A percentile compares a stretch with the other conserved stretches of the same genome.
phyloP scores from a whole-genome alignment of 2,888 invertebrate genomes.

The Mechanitis messenoides region DNA sequence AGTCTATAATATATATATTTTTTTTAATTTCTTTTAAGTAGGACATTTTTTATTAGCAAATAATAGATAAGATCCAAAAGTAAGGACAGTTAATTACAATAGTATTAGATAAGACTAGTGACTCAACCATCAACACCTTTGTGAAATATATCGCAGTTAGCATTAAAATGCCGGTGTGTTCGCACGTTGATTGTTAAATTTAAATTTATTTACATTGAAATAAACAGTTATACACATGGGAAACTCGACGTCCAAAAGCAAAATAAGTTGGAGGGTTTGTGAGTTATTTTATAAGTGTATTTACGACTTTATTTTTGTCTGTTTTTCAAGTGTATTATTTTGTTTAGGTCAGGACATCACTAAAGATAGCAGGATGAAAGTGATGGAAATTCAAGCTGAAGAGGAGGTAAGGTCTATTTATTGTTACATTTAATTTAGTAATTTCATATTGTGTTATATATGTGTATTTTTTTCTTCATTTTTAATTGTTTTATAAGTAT shows the following conservation, averaged over 20 bases:
- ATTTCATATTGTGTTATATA: too few species aligned
- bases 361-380: slow-evolving; percentile 72
- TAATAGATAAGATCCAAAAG: slow-evolving; percentile 1
- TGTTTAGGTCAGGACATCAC: slow-evolving; percentile 72
- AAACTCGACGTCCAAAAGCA: slow-evolving; percentile 51
- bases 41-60: neutral
- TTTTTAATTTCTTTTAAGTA: neutral
- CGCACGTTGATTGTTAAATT: slow-evolving; percentile 38
- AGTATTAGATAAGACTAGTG: slow-evolving; percentile 64
- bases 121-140: slow-evolving; percentile 40
- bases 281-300: slow-evolving; percentile 49
- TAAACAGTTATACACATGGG: slow-evolving; percentile 65
- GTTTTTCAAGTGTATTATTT: slow-evolving; percentile 37
- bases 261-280: slow-evolving; percentile 57
- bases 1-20: too few species aligned
- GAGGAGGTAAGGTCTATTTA: slow-evolving; percentile 54
- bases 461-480: too few species aligned
- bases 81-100: slow-evolving; percentile 37
- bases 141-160: slow-evolving; percentile 47
- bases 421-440: neutral
- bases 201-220: slow-evolving; percentile 38
- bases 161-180: slow-evolving; percentile 54
- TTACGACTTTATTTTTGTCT: slow-evolving; percentile 19
- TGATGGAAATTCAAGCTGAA: slow-evolving; percentile 64
- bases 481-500: too few species aligned